These are phyloP conservation scores for Athalia cordata DNA, from an alignment of 2,888 invertebrate genomes.

Conservation along the genomic window DNA sequence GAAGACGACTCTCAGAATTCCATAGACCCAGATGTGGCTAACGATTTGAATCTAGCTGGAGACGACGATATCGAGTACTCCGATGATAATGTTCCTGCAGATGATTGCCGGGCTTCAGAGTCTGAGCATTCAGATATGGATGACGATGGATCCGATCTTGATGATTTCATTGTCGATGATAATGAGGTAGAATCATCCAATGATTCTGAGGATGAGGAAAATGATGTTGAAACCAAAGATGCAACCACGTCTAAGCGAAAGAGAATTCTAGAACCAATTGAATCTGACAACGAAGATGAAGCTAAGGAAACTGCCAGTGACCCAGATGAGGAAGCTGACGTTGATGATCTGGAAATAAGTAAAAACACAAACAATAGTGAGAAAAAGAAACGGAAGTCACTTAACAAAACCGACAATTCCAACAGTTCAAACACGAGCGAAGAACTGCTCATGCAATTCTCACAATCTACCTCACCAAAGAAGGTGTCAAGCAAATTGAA, in stretches of 20 bases:
- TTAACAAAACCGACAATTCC: not conserved
- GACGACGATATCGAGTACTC: conserved; percentile 52
- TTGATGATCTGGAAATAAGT: not conserved
- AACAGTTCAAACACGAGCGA: too few species aligned
- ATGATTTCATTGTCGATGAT: conserved; percentile 62
- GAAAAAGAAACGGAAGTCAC: not conserved
- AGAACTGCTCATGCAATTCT: not conserved
- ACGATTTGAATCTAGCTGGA: conserved; percentile 64
- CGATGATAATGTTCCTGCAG: conserved; percentile 64
- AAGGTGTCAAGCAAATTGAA: not conserved
- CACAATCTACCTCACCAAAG: not conserved
- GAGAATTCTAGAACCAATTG: conserved; percentile 11
- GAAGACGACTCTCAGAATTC: conserved; percentile 45
- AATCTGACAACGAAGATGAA: conserved; percentile 39
- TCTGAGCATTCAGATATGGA: conserved; percentile 61
- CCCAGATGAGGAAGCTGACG: conserved; percentile 11
- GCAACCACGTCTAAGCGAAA: not conserved
- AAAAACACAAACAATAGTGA: conserved; percentile 5
- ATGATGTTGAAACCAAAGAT: not conserved
- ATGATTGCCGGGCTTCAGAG: conserved; percentile 66
- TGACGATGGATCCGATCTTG: conserved; percentile 63
- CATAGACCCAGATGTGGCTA: conserved; percentile 62
- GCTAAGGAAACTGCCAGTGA: conserved; percentile 42
- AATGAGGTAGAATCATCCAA: conserved; percentile 53
- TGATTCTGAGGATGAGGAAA: conserved; percentile 45